These are phyloP conservation scores for Parazoanthus darwini DNA, from an alignment of 92 coral and sea anemone genomes.

Conservation along the genomic window DNA sequence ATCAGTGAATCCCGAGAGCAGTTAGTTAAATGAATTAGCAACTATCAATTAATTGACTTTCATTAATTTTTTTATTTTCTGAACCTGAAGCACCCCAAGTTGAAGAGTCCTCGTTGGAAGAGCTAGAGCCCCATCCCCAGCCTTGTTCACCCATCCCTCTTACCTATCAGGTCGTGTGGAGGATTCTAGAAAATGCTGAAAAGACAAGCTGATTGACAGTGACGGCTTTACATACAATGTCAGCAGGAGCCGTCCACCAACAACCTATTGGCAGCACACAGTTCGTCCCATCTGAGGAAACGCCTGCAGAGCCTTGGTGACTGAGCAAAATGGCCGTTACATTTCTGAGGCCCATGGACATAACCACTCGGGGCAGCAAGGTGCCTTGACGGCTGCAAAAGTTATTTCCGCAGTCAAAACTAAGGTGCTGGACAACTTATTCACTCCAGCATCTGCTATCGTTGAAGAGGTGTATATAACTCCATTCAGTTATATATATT, in stretches of 20 bases:
- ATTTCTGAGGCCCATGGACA: neutral
- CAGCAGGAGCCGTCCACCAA: neutral
- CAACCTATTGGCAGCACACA: constrained; percentile 30
- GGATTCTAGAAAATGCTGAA: constrained; percentile 21
- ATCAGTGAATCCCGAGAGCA: too few species aligned
- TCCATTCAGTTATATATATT: too few species aligned
- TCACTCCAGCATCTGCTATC: neutral
- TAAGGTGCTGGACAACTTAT: neutral
- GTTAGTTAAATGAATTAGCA: too few species aligned
- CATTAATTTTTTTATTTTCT: too few species aligned
- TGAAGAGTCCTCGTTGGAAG: constrained; percentile 8
- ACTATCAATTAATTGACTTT: too few species aligned
- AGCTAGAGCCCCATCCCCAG: neutral
- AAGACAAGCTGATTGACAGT: constrained; percentile 35
- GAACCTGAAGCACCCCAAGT: neutral
- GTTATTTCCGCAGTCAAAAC: neutral
- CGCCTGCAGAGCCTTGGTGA: constrained; percentile 13
- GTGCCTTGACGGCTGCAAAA: neutral
- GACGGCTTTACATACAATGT: constrained; percentile 29
- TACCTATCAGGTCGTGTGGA: constrained; percentile 19
- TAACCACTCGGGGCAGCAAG: neutral
- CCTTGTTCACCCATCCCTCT: neutral
- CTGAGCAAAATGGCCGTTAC: neutral
- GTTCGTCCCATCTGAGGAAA: constrained; percentile 14
- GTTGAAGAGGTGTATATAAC: neutral